Evolutionary conservation across 2,888 invertebrate species (phyloP).

Genomic region (Oscheius onirici): DNA sequence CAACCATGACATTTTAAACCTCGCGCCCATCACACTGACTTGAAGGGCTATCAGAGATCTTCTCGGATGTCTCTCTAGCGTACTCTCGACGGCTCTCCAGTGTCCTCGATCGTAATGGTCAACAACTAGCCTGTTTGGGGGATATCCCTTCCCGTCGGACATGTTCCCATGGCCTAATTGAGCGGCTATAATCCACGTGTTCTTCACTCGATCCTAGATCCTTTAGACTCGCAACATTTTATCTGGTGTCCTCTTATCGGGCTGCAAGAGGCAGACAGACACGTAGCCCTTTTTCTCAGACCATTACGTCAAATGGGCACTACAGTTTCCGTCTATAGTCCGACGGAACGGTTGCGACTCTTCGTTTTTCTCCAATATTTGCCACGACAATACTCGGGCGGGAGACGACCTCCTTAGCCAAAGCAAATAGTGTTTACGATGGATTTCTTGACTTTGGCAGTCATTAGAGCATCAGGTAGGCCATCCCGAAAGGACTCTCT

Average conservation of each 20-base stretch:
- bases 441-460: conserved; percentile 16
- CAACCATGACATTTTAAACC: too few relatives aligned
- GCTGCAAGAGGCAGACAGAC: neutral
- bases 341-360: conserved; percentile 1
- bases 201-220: neutral
- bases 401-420: conserved; percentile 25
- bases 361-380: conserved; percentile 14
- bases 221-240: neutral
- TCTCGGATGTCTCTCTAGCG: too few relatives aligned
- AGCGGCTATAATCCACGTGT: neutral
- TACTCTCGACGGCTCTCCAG: too few relatives aligned
- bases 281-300: neutral
- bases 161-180: too few relatives aligned
- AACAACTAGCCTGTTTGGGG: too few relatives aligned
- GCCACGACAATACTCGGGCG: neutral
- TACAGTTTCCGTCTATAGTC: neutral
- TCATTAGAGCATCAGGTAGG: neutral
- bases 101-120: too few relatives aligned
- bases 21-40: too few relatives aligned
- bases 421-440: conserved; percentile 30
- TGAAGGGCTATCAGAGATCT: too few relatives aligned
- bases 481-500: neutral
- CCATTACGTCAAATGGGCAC: neutral
- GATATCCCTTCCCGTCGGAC: too few relatives aligned
- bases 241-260: neutral